phyloP scores from a whole-genome alignment of 2,113 vertebrate genomes.

The Cichladusa arquata region DNA sequence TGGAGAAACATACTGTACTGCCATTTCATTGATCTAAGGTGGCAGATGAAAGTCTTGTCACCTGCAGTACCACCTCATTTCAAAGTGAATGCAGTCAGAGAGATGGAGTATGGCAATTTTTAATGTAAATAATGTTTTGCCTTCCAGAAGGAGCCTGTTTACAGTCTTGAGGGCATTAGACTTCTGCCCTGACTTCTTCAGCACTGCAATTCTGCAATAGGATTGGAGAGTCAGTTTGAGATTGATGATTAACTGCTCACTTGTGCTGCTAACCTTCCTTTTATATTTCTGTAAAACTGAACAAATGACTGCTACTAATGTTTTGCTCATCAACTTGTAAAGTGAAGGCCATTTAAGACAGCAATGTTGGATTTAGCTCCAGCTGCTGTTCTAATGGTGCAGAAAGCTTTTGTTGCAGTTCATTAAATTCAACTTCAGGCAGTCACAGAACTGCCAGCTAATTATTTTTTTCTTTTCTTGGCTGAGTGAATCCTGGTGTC shows the following conservation, averaged over 20 bases:
- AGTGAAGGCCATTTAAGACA: slow-evolving; percentile 28
- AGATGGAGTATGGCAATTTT: background rate
- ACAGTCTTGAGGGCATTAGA: background rate
- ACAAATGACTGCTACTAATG: slow-evolving; percentile 20
- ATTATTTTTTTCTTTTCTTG: slow-evolving; percentile 13
- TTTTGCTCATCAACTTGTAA: slow-evolving; percentile 49
- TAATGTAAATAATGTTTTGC: background rate
- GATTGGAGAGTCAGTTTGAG: background rate
- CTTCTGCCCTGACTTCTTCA: background rate
- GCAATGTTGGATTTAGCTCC: slow-evolving; percentile 12
- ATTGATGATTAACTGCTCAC: background rate
- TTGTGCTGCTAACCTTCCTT: background rate
- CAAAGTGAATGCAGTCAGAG: background rate
- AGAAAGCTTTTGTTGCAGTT: slow-evolving; percentile 58
- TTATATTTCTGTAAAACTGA: slow-evolving; percentile 20
- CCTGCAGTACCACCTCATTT: background rate
- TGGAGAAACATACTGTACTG: background rate
- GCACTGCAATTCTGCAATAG: background rate
- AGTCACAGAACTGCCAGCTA: slow-evolving; percentile 21
- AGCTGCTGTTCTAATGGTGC: slow-evolving; percentile 61
- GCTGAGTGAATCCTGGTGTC: background rate
- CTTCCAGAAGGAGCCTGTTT: background rate
- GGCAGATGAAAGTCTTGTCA: background rate
- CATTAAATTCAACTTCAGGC: slow-evolving; percentile 70
- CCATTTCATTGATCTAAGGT: background rate